phyloP scores from a whole-genome alignment of 1,140 invertebrate genomes.

The Drosophila sechellia region DNA sequence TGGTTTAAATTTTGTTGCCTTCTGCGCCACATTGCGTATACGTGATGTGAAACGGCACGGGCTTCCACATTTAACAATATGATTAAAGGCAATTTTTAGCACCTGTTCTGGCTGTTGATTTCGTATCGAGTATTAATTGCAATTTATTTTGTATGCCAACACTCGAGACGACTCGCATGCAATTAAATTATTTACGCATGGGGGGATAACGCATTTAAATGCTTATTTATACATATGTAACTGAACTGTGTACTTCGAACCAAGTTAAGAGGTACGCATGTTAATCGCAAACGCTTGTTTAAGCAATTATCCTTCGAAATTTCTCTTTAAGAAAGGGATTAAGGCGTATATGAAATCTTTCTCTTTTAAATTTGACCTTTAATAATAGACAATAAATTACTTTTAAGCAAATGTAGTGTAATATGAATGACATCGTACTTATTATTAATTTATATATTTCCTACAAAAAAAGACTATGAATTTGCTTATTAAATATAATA shows the following conservation, averaged over 20 bases:
- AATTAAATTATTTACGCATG: conserved; percentile 55
- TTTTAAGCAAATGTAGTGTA: too few relatives aligned
- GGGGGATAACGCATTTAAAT: conserved; percentile 31
- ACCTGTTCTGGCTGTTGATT: conserved; percentile 43
- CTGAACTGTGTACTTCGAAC: neutral
- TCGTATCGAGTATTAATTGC: conserved; percentile 56
- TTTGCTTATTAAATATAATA: too few relatives aligned
- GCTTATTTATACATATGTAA: conserved; percentile 13
- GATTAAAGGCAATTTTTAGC: conserved; percentile 57
- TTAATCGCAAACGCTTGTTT: neutral
- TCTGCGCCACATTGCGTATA: conserved; percentile 42
- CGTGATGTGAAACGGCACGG: conserved; percentile 36
- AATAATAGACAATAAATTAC: too few relatives aligned
- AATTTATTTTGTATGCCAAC: conserved; percentile 46
- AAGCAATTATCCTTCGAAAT: neutral
- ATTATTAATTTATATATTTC: too few relatives aligned
- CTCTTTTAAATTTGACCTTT: too few relatives aligned
- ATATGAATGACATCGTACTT: too few relatives aligned
- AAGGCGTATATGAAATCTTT: too few relatives aligned
- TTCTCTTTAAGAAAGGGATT: too few relatives aligned
- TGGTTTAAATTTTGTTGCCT: conserved; percentile 22
- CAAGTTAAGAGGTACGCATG: neutral
- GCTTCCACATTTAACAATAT: conserved; percentile 44
- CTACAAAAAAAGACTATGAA: too few relatives aligned
- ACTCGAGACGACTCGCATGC: conserved; percentile 21